Base-by-base conservation (phyloP, 2,797 vertebrate species). In the Ispidina picta region DNA sequence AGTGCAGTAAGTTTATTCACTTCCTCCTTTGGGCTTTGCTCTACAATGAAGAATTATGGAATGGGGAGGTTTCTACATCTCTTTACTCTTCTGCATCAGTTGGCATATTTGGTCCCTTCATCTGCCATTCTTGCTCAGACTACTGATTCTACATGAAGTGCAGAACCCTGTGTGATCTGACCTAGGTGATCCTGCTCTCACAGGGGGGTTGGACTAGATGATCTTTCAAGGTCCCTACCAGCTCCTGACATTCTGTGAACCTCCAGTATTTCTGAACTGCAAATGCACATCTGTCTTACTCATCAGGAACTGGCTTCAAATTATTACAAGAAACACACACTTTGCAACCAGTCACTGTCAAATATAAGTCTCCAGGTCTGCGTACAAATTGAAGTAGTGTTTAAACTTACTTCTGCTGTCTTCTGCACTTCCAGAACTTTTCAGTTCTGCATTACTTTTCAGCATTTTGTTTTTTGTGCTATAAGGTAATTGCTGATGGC, bases 331-430 rank as follows among this genome's bases (percentile, higher is more conserved):
- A 69, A 83, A 21, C 5, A 8, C 3, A 23, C 6, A 10, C 3
- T 63, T 83, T 51, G 22, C 49, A 77, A 25, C 9, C 2, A 29
- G 25, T 43, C 29, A 25, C 48, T 66, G 56, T 48, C 19, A 77
- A 35, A 6, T 39, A 18, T 25, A 65, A 68, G 23, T 48, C 14
- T 80, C 46, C 37, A 71, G 10, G 16, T 64, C 31, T 78, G 39
- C 1, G 3, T 59, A 18, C 5, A 44, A 35, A n/a, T 11, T 46
- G 54, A 78, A 48, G 2, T 22, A 1, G 1, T 35, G 28, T 39
- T 78, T 72, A 68, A 75, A 23, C 15, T 29, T 17, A 11, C 8
- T 85, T 68, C 49, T 58, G 7, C 35, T 44, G 44, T 59, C 35
- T 60, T 60, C n/a, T 65, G 19, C 15, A 35, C 21, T 55, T 51